Evolutionary conservation across 2,797 vertebrate genomes (phyloP).

Genomic region (Pteronotus mesoamericanus): DNA sequence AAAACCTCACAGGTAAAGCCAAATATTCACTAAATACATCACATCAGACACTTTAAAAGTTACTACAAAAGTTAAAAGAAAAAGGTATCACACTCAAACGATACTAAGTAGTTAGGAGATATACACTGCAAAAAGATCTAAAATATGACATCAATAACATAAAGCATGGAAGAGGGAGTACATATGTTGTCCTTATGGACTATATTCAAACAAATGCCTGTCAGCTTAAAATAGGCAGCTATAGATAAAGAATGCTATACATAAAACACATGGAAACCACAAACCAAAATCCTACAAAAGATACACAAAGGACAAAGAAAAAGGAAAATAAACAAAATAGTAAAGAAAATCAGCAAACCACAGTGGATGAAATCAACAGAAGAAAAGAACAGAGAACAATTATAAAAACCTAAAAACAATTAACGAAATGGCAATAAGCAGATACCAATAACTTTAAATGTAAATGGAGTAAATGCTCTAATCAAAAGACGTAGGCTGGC

Average conservation of each 20-base stretch:
- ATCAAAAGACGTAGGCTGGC: not conserved
- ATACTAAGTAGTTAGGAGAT: not conserved
- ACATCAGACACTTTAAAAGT: not conserved
- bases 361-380: not conserved
- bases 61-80: not conserved
- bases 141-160: not conserved
- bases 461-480: not conserved
- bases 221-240: not conserved
- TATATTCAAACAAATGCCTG: not conserved
- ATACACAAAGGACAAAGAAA: not conserved
- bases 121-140: not conserved
- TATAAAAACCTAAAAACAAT: not conserved
- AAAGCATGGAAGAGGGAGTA: not conserved
- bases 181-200: not conserved
- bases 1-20: not conserved
- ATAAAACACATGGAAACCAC: not conserved
- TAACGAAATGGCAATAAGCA: not conserved
- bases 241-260: not conserved
- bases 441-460: not conserved
- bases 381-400: not conserved
- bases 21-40: not conserved
- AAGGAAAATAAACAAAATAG: not conserved
- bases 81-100: too few relatives aligned
- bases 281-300: not conserved
- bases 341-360: not conserved